These are phyloP conservation scores for Chondrosia reniformis DNA, from an alignment of 37 sponge, comb jelly and placozoan species.

Conservation along the genomic window DNA sequence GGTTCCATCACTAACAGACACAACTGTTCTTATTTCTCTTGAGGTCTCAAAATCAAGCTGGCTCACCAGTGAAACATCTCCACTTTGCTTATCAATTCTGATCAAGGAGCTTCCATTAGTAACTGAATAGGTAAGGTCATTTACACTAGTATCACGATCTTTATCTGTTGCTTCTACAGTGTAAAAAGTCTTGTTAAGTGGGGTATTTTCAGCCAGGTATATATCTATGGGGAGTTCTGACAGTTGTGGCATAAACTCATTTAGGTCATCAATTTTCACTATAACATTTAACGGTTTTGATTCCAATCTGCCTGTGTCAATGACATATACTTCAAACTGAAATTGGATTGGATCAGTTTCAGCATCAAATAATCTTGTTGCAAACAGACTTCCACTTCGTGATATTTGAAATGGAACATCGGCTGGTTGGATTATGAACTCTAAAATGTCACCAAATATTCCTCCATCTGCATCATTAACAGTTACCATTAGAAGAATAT, in stretches of 20 bases:
- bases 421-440: background rate
- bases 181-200: slow-evolving; percentile 20
- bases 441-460: slow-evolving; percentile 14
- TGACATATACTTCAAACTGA: slow-evolving; percentile 43
- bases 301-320: slow-evolving; percentile 37
- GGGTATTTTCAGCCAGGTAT: background rate
- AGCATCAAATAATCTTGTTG: slow-evolving; percentile 34
- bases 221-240: background rate
- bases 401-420: slow-evolving; percentile 40
- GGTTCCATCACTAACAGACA: background rate
- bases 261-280: slow-evolving; percentile 47
- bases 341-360: slow-evolving; percentile 27
- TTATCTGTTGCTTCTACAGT: slow-evolving; percentile 32
- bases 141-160: slow-evolving; percentile 31
- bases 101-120: background rate
- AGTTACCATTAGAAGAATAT: slow-evolving; percentile 3
- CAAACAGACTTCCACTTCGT: slow-evolving; percentile 30
- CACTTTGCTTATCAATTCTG: background rate
- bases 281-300: slow-evolving; percentile 31
- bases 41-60: slow-evolving; percentile 7
- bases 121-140: background rate
- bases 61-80: background rate
- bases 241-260: slow-evolving; percentile 47
- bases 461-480: slow-evolving; percentile 25
- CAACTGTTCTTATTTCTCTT: background rate